Evolutionary conservation across 2,888 invertebrate genomes (phyloP), one percentile per base, ranked within the genome.

Genomic region (Brachypalpus laphriformis): DNA sequence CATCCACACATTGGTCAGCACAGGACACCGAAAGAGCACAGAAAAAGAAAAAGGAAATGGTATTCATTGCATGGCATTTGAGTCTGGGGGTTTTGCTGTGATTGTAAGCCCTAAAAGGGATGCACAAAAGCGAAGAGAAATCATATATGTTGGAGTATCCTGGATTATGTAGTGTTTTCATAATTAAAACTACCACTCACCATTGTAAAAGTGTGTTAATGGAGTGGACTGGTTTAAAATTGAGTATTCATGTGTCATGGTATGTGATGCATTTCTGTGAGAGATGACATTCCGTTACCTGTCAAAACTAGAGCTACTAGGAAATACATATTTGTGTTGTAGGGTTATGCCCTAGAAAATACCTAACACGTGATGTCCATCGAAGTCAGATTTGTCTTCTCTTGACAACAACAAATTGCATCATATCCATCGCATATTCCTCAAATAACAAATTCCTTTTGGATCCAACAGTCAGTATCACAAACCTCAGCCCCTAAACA

Each of bases 381-480:
- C n/a, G n/a, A n/a, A 25, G 25, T 25, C 5, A 2, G 25, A 25
- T 25, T 25, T 25, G 25, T 5, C 25, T 25, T 25, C 25, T 25
- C 25, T 25, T 49, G 47, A 47, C 47, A 59, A 18, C 34, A 37
- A 45, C 45, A 70, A 68, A 68, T 54, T 68, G 20, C 49, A 56
- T 14, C 22, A 20, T 20, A 47, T 18, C 20, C 57, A 11, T 47
- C 45, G 34, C 14, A 31, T 16, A 59, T 14, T 59, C 47, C 11
- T 59, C 47, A 49, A 47, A 37, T 71, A 37, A 59, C 37, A 37
- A 37, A 72, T 51, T 72, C 28, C 59, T 16, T 72, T 59, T 47
- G 18, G 40, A 42, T 16, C n/a, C 9, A 40, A 2, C 2, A 20
- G 22, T 3, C 25, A 11, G 28, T 14, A 14, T 25, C 18, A 18